Conservation (phyloP, 1,140 invertebrate species). For the Trichogramma pretiosum region DNA sequence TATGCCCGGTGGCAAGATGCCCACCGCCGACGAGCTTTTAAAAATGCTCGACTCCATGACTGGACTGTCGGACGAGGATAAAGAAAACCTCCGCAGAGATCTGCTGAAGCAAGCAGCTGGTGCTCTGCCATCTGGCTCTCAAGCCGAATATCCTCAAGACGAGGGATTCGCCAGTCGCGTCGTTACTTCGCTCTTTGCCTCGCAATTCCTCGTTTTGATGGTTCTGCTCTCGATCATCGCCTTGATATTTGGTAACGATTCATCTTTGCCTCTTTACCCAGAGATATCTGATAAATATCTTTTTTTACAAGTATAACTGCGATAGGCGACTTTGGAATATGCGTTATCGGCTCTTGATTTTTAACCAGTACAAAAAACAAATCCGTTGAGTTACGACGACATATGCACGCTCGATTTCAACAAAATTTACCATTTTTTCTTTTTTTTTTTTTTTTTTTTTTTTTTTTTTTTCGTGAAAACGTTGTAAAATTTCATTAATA, state of each 20-base stretch:
- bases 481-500: too few relatives aligned
- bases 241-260: constrained; percentile 33
- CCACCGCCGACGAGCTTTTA: constrained; percentile 46
- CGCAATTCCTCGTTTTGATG: constrained; percentile 28
- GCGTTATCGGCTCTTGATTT: too few relatives aligned
- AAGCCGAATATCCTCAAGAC: not conserved
- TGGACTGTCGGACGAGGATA: constrained; percentile 47
- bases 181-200: not conserved
- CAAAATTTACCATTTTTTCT: too few relatives aligned
- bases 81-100: constrained; percentile 42
- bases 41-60: constrained; percentile 47
- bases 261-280: not conserved
- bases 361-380: too few relatives aligned
- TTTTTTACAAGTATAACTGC: too few relatives aligned
- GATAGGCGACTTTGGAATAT: too few relatives aligned
- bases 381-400: too few relatives aligned
- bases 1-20: constrained; percentile 31
- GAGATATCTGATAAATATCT: too few relatives aligned
- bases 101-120: constrained; percentile 20
- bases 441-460: too few relatives aligned
- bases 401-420: too few relatives aligned
- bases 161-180: not conserved
- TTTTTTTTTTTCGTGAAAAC: too few relatives aligned
- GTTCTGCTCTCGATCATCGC: constrained; percentile 26
- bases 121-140: not conserved